Conservation (phyloP, 1,140 invertebrate species). For the Stratiolaelaps scimitus region DNA sequence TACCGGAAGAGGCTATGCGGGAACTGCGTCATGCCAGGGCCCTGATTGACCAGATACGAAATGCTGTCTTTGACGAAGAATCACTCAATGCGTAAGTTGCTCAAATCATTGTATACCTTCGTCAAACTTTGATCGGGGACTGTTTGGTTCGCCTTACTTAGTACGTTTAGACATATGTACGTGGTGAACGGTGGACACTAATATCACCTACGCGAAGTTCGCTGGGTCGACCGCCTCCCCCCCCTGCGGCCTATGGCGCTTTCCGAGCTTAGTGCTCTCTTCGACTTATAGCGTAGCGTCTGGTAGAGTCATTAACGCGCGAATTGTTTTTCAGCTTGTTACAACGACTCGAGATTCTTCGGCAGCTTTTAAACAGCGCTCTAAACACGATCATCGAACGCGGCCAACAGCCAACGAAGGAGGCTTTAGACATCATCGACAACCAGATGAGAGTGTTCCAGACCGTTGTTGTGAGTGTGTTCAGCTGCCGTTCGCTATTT, state of each 20-base stretch:
- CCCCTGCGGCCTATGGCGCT: too few relatives aligned
- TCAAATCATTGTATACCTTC: background rate
- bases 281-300: too few relatives aligned
- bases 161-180: too few relatives aligned
- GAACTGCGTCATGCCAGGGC: conserved; percentile 11
- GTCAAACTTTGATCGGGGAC: too few relatives aligned
- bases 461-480: background rate
- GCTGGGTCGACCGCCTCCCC: too few relatives aligned
- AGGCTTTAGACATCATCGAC: conserved; percentile 31
- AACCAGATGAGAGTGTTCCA: conserved; percentile 27
- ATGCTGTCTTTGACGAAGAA: conserved; percentile 21
- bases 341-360: conserved; percentile 33
- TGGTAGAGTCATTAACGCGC: too few relatives aligned
- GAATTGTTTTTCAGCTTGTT: conserved; percentile 11
- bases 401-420: conserved; percentile 34
- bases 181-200: too few relatives aligned
- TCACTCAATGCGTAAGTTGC: conserved; percentile 7
- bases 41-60: conserved; percentile 5
- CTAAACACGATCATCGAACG: conserved; percentile 35
- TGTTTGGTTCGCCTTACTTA: too few relatives aligned
- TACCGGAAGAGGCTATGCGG: conserved; percentile 5
- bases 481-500: background rate
- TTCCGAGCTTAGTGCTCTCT: too few relatives aligned
- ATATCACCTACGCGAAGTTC: too few relatives aligned
- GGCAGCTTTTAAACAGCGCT: conserved; percentile 32